Base-by-base conservation (phyloP, 2,797 vertebrate genomes). In the Coregonus suidteri region DNA sequence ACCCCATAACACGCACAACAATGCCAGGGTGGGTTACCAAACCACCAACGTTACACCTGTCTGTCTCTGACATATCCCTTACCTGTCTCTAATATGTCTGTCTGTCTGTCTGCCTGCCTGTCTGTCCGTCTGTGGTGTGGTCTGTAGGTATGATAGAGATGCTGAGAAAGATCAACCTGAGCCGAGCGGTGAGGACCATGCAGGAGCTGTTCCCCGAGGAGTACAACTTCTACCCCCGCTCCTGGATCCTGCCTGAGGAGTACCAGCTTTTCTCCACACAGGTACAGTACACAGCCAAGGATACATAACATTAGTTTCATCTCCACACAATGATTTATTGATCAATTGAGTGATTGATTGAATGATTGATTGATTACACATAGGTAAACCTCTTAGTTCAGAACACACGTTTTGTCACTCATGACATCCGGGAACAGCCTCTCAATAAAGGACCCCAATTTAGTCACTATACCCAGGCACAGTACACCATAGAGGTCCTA, bases 181-280 rank as follows among this genome's bases (percentile, higher is more conserved):
- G 97, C 70, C 94, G 97, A 56, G 97, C 98, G 0, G 92, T 99
- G 87, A 90, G 97, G 67, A 98, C 95, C 3, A 96, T 98, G 96
- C 96, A 97, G 78, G 95, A 96, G 82, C 94, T 99, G 0, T 99
- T 98, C 85, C 98, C 98, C 0, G 95, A 96, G 0, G 98, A 99
- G 52, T 99, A 41, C 37, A 41, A 41, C 37, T 41, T 41, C 37
- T 41, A 41, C 37, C 37, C 37, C 37, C 37, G 1, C 37, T 41
- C 37, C 37, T 41, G 37, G 0, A 41, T 41, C 37, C 94, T 99
- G 79, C 98, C 98, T 0, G 97, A 99, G 14, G 98, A 99, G 76
- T 94, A 95, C 84, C 94, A 96, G 81, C 93, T 95, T 88, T 99
- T 99, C 76, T 90, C 92, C 34, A 80, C 94, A 72, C 95, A 99